Percentiles rank a stretch among this genome's conserved stretches.
phyloP scores from a whole-genome alignment of 2,113 vertebrate species.

The Sander lucioperca region DNA sequence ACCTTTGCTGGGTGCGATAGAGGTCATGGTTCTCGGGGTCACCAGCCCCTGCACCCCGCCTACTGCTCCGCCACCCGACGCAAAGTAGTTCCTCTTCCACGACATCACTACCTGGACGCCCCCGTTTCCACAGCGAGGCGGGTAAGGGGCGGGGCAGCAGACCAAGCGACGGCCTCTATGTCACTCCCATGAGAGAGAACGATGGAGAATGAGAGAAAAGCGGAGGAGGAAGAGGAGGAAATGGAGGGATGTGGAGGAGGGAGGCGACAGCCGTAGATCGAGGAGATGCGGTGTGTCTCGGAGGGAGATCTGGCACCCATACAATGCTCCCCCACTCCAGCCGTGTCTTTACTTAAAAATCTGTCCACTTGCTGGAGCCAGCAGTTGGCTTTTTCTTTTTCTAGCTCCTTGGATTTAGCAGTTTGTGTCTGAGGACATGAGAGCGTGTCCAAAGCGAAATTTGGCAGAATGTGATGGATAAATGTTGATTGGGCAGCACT shows the following conservation, averaged over 20 bases:
- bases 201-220: slow-evolving; percentile 62
- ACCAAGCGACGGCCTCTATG: slow-evolving; percentile 71
- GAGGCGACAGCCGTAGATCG: slow-evolving; percentile 41
- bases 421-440: slow-evolving; percentile 59
- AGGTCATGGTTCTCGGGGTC: slow-evolving; percentile 91
- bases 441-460: slow-evolving; percentile 60
- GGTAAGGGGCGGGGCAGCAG: slow-evolving; percentile 67
- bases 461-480: slow-evolving; percentile 51
- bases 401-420: slow-evolving; percentile 71
- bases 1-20: slow-evolving; percentile 96
- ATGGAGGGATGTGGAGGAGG: slow-evolving; percentile 37
- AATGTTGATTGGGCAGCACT: slow-evolving; percentile 45
- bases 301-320: slow-evolving; percentile 75
- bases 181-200: slow-evolving; percentile 81
- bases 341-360: slow-evolving; percentile 55
- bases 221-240: slow-evolving; percentile 4
- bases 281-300: slow-evolving; percentile 49
- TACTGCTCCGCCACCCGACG: slow-evolving; percentile 80
- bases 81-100: slow-evolving; percentile 98
- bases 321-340: slow-evolving; percentile 61
- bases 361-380: slow-evolving; percentile 52
- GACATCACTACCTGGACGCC: slow-evolving; percentile 81
- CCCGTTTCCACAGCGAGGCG: slow-evolving; percentile 55
- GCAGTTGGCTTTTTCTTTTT: slow-evolving; percentile 43
- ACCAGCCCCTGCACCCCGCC: slow-evolving; percentile 89